A percentile compares a stretch with the other conserved stretches of the same genome.
These are phyloP conservation scores for Gobio occitaniae DNA, from an alignment of 2,797 vertebrate genomes.

Conservation along the genomic window DNA sequence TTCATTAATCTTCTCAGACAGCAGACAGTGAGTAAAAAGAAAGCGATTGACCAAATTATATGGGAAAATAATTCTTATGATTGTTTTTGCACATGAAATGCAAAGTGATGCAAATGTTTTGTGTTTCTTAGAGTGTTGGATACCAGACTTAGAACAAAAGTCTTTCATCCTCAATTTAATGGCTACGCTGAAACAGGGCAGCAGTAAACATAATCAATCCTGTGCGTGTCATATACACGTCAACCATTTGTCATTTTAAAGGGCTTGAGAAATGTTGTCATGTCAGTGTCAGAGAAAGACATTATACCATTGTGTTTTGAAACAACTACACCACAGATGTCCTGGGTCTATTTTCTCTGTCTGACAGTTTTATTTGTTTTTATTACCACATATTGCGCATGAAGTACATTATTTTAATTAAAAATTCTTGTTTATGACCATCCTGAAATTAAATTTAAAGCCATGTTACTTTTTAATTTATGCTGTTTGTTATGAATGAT, in stretches of 20 bases:
- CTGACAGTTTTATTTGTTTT: not conserved
- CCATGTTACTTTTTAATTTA: slow-evolving; percentile 29
- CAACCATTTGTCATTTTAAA: slow-evolving; percentile 27
- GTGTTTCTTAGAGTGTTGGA: not conserved
- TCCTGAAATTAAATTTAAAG: slow-evolving; percentile 6
- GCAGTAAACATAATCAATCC: slow-evolving; percentile 4
- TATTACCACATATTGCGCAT: slow-evolving; percentile 18
- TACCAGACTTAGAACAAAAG: not conserved
- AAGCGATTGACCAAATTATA: not conserved
- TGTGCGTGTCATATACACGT: not conserved
- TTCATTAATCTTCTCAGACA: not conserved
- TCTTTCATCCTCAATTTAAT: not conserved
- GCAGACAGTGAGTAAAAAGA: slow-evolving; percentile 18
- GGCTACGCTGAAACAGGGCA: not conserved
- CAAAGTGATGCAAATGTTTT: slow-evolving; percentile 9
- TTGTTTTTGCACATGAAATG: not conserved
- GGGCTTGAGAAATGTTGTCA: not conserved
- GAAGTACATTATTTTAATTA: slow-evolving; percentile 16
- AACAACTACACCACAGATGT: slow-evolving; percentile 3
- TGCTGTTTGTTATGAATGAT: slow-evolving; percentile 6
- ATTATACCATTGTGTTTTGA: slow-evolving; percentile 8
- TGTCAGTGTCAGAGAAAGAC: not conserved
- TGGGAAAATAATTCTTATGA: not conserved
- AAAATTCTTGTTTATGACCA: slow-evolving; percentile 20
- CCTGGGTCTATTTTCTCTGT: not conserved